Evolutionary conservation across 1,140 invertebrate genomes (phyloP).

Genomic region (Eulimnadia texana): DNA sequence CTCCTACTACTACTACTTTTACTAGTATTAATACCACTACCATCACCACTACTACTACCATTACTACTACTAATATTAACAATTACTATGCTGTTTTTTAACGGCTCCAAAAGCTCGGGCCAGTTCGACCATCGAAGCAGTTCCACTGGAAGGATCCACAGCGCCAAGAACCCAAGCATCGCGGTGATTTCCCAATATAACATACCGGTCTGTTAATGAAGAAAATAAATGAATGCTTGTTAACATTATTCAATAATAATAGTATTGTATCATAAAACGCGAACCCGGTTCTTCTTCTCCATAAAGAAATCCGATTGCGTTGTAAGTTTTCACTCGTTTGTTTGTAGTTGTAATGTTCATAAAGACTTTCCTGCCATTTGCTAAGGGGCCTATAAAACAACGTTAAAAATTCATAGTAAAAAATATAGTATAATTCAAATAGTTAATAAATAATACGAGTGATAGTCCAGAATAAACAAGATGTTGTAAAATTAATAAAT

Average conservation of each 20-base stretch:
- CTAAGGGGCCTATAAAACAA: neutral
- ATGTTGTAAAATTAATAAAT: too few species aligned
- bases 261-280: constrained; percentile 29
- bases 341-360: neutral
- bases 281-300: neutral
- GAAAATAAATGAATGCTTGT: neutral
- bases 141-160: constrained; percentile 37
- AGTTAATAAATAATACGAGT: too few species aligned
- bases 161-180: constrained; percentile 42
- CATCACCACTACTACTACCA: too few species aligned
- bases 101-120: constrained; percentile 31
- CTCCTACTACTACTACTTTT: too few species aligned
- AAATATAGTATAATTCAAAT: too few species aligned
- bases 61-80: neutral
- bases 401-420: constrained; percentile 29
- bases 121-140: constrained; percentile 37
- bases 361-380: neutral
- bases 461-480: too few species aligned
- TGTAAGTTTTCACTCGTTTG: neutral
- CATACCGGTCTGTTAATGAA: constrained; percentile 31
- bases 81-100: neutral
- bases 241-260: constrained; percentile 21
- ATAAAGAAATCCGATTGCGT: constrained; percentile 2
- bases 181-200: constrained; percentile 42
- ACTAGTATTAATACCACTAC: too few species aligned